Percentiles rank a stretch among this genome's conserved stretches.
Evolutionary conservation across 2,888 invertebrate genomes (phyloP).

Genomic region (Entomobrya multifasciata): DNA sequence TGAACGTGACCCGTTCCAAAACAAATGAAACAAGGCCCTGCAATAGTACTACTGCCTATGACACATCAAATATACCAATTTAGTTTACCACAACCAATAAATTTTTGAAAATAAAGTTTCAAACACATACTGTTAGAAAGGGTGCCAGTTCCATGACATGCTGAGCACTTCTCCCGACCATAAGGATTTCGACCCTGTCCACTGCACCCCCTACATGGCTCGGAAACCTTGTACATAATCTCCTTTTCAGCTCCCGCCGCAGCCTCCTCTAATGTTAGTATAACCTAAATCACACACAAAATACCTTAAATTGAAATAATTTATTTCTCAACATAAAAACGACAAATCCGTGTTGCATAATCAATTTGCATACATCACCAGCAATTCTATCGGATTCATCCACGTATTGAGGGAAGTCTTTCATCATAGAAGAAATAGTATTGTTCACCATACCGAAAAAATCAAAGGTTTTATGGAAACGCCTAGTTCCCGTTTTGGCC

Average conservation of each 20-base stretch:
- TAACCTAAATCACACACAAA: conserved; percentile 84
- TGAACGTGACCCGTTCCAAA: conserved; percentile 80
- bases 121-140: conserved; percentile 32
- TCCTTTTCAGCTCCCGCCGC: conserved; percentile 98
- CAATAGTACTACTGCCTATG: conserved; percentile 12
- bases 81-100: not conserved
- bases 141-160: conserved; percentile 95
- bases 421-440: conserved; percentile 36
- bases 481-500: not conserved
- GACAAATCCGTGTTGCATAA: too few relatives aligned
- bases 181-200: conserved; percentile 94
- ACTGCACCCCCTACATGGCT: conserved; percentile 93
- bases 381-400: conserved; percentile 26
- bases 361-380: conserved; percentile 62
- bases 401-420: not conserved
- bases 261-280: conserved; percentile 95
- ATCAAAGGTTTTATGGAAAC: conserved; percentile 43
- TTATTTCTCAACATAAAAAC: too few relatives aligned
- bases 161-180: conserved; percentile 91
- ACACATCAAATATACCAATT: not conserved
- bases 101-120: not conserved
- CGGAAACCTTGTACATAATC: conserved; percentile 93
- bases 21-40: conserved; percentile 50
- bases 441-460: conserved; percentile 48
- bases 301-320: conserved; percentile 76